phyloP scores from a whole-genome alignment of 2,797 vertebrate species.

The Dromococcyx pavoninus region DNA sequence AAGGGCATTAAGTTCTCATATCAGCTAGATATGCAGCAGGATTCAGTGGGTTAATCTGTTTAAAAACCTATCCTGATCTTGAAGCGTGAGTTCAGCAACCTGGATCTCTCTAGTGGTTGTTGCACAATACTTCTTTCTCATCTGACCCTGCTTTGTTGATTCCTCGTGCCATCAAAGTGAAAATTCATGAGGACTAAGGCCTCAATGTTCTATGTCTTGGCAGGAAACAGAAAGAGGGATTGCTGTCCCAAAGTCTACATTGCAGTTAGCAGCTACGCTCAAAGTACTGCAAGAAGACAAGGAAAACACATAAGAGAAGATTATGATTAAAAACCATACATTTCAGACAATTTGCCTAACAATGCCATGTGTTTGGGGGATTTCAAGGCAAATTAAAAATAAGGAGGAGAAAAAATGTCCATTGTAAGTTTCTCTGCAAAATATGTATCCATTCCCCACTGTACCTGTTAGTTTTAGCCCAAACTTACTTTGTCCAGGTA shows the following conservation, averaged over 20 bases:
- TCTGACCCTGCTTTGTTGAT: background rate
- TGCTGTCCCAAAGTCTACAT: background rate
- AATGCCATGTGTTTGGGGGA: background rate
- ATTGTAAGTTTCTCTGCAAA: background rate
- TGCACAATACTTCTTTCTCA: background rate
- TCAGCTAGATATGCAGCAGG: background rate
- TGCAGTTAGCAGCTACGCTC: background rate
- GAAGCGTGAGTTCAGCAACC: background rate
- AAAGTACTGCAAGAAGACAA: background rate
- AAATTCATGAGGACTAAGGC: background rate
- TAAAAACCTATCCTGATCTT: background rate
- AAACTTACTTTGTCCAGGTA: background rate
- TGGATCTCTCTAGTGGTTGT: background rate
- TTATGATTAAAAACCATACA: background rate
- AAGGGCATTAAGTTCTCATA: background rate
- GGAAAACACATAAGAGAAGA: background rate
- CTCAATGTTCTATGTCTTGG: background rate
- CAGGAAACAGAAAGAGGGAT: background rate
- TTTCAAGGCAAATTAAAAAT: background rate
- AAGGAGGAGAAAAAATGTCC: background rate
- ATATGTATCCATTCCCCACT: background rate
- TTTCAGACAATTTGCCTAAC: background rate
- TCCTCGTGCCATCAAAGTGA: background rate
- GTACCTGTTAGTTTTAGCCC: background rate
- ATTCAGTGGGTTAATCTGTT: background rate